These are phyloP conservation scores for Alouatta caraya DNA, from an alignment of 2,797 vertebrate genomes.

Conservation along the genomic window DNA sequence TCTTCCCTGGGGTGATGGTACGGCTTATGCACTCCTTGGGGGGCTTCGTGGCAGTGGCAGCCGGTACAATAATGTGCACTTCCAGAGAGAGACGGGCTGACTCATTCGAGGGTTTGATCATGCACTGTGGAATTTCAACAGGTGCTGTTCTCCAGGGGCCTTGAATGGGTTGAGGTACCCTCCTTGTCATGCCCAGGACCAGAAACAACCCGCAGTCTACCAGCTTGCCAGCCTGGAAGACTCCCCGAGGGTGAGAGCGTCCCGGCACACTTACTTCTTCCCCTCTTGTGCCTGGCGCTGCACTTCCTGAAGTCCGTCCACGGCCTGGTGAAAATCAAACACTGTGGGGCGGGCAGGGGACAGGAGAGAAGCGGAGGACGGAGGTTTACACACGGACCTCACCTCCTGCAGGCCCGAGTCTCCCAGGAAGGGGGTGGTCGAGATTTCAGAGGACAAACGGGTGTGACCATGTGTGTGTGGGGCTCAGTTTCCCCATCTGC, in stretches of 20 bases:
- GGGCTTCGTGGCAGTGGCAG: neutral
- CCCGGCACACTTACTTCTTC: conserved; percentile 89
- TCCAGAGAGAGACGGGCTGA: neutral
- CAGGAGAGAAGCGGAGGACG: neutral
- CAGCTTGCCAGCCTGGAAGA: neutral
- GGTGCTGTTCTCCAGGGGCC: neutral
- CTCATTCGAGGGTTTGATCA: neutral
- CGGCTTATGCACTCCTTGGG: neutral
- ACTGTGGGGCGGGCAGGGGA: conserved; percentile 84
- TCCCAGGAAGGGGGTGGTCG: neutral
- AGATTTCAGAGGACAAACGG: neutral
- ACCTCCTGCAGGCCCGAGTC: accelerated
- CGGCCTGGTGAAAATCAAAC: conserved; percentile 98
- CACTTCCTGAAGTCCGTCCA: conserved; percentile 96
- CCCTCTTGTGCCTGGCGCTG: conserved; percentile 97
- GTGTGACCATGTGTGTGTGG: neutral
- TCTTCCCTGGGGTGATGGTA: neutral
- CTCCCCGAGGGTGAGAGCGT: too few species aligned
- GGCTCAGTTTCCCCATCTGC: neutral
- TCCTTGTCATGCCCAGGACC: neutral
- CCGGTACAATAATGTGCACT: accelerated
- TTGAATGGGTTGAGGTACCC: accelerated
- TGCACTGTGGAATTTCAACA: accelerated
- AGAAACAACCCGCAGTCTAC: accelerated
- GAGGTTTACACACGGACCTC: neutral